A percentile compares a stretch with the other conserved stretches of the same genome.
These are phyloP conservation scores for Xestia ashworthii DNA, from an alignment of 2,888 invertebrate genomes.

Conservation along the genomic window DNA sequence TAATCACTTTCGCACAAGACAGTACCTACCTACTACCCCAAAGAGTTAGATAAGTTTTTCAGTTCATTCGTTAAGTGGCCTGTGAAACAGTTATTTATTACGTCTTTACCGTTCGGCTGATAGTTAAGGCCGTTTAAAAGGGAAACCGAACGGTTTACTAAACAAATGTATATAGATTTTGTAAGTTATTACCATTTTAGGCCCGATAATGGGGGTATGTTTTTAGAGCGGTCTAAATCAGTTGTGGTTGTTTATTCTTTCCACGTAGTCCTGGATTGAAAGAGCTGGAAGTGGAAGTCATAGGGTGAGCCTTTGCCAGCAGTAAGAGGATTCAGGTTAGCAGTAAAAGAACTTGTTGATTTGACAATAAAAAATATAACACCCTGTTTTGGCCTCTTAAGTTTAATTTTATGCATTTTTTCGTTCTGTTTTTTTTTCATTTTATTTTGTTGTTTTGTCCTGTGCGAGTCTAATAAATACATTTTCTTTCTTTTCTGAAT, in stretches of 20 bases:
- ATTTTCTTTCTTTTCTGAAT: too few relatives aligned
- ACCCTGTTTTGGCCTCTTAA: too few relatives aligned
- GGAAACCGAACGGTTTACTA: constrained; percentile 67
- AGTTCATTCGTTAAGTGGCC: constrained; percentile 89
- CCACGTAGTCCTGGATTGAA: neutral
- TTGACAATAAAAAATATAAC: too few relatives aligned
- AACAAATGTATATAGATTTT: constrained; percentile 52
- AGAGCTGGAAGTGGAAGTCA: neutral
- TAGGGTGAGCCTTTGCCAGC: neutral
- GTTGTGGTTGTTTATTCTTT: neutral
- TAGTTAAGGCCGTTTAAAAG: constrained; percentile 77
- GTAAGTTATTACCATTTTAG: constrained; percentile 38
- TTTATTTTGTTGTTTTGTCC: too few relatives aligned
- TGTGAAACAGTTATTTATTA: constrained; percentile 86
- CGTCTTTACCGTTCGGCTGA: constrained; percentile 78
- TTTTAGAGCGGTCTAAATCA: neutral
- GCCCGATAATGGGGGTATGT: constrained; percentile 8
- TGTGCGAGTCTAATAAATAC: too few relatives aligned
- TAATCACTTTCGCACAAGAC: constrained; percentile 55
- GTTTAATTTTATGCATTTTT: too few relatives aligned
- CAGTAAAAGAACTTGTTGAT: too few relatives aligned
- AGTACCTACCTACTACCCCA: constrained; percentile 62
- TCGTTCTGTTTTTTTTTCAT: too few relatives aligned
- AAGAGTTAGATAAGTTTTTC: constrained; percentile 87
- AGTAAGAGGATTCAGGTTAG: neutral